A percentile compares a stretch with the other conserved stretches of the same genome.
Conservation (phyloP, 2,888 invertebrate genomes). For the Oscheius sp. region DNA sequence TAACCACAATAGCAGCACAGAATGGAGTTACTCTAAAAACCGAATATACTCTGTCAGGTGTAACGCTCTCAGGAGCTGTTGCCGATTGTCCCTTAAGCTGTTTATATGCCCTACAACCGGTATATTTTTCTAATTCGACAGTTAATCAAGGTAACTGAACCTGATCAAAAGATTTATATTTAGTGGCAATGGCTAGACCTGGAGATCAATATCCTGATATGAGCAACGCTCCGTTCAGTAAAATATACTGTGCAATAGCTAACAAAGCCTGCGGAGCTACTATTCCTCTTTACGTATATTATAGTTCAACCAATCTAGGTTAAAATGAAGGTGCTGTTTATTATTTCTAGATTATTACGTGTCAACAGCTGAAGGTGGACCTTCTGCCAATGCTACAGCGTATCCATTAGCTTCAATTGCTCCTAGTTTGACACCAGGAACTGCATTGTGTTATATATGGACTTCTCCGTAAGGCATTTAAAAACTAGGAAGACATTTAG, state of each 20-base stretch:
- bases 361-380: conserved; percentile 10
- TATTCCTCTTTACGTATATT: conserved; percentile 40
- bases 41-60: neutral
- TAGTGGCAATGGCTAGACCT: conserved; percentile 35
- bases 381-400: neutral
- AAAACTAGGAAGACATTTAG: neutral
- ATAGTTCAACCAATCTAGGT: conserved; percentile 24
- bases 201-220: conserved; percentile 33
- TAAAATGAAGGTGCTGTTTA: neutral
- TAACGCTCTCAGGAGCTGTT: neutral
- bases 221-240: conserved; percentile 31
- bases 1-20: neutral
- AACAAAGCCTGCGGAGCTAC: conserved; percentile 44
- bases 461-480: neutral
- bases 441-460: neutral
- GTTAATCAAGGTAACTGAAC: neutral
- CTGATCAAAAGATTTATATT: neutral
- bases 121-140: neutral
- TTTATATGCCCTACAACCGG: conserved; percentile 19
- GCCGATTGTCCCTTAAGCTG: neutral
- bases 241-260: conserved; percentile 38
- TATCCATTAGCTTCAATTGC: neutral
- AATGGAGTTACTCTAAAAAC: neutral
- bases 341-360: conserved; percentile 16
- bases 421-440: conserved; percentile 1